Percentiles rank a stretch among this genome's conserved stretches.
Evolutionary conservation across 2,888 invertebrate genomes (phyloP).

Genomic region (Epiblema foenella): DNA sequence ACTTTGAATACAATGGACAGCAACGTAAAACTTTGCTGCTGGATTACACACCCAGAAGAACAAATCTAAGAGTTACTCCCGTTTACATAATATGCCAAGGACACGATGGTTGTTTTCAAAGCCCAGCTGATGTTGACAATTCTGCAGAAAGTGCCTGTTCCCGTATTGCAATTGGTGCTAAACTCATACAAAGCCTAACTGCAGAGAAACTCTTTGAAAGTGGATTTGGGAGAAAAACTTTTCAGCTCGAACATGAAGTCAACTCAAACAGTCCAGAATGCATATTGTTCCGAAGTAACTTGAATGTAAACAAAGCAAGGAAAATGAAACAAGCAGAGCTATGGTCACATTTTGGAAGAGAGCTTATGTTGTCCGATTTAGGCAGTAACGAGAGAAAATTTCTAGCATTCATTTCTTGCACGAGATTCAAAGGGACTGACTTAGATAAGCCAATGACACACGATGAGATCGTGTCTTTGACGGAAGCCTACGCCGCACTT

Average conservation of each 20-base stretch:
- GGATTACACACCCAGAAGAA: conserved; percentile 84
- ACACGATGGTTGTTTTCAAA: conserved; percentile 91
- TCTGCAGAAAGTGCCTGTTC: conserved; percentile 89
- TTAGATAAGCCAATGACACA: conserved; percentile 87
- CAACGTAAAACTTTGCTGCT: conserved; percentile 77
- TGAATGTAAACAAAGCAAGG: conserved; percentile 89
- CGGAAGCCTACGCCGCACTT: conserved; percentile 94
- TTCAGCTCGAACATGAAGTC: conserved; percentile 89
- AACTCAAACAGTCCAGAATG: conserved; percentile 86
- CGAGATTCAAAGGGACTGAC: conserved; percentile 88
- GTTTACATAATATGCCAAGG: conserved; percentile 93
- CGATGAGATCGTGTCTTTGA: conserved; percentile 87
- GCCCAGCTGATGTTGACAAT: conserved; percentile 86
- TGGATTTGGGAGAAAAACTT: conserved; percentile 91
- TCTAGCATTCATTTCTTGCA: conserved; percentile 95
- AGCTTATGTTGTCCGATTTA: conserved; percentile 89
- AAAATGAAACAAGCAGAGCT: conserved; percentile 90
- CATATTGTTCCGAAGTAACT: conserved; percentile 88
- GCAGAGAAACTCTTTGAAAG: conserved; percentile 94
- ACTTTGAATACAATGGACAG: conserved; percentile 83
- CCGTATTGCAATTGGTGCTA: conserved; percentile 90
- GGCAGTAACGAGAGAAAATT: conserved; percentile 91
- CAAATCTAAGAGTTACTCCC: conserved; percentile 88
- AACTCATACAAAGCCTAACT: conserved; percentile 93
- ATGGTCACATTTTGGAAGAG: conserved; percentile 94